Conservation (phyloP, 2,888 invertebrate genomes). For the Tridacna crocea region DNA sequence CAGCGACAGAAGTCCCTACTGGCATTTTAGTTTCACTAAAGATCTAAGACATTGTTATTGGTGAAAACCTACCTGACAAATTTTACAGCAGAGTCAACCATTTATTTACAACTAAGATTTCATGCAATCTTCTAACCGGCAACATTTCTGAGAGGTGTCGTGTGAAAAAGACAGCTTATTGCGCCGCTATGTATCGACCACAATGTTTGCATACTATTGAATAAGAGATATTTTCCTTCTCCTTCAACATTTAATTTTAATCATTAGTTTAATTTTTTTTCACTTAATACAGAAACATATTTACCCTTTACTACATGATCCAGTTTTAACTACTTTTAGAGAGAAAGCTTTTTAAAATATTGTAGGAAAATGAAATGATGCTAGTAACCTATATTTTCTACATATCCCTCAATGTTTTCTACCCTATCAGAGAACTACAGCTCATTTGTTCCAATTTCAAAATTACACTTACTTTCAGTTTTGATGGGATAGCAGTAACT, state of each 20-base stretch:
- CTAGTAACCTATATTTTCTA: not conserved
- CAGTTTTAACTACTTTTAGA: not conserved
- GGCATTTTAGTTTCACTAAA: no score
- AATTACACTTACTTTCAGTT: no score
- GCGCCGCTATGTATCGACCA: not conserved
- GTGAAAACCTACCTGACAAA: no score
- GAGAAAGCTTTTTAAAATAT: not conserved
- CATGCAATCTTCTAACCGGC: no score
- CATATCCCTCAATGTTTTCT: not conserved
- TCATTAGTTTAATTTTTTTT: no score
- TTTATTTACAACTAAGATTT: no score
- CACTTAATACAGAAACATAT: not conserved
- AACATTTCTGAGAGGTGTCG: not conserved
- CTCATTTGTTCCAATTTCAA: no score
- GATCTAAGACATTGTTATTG: no score
- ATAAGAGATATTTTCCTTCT: not conserved
- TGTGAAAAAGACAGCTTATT: not conserved
- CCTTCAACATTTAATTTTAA: not conserved
- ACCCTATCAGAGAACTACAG: no score
- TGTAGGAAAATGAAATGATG: constrained; percentile 7
- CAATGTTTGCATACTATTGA: constrained; percentile 1
- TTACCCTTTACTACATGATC: not conserved
- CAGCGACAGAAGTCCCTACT: no score
- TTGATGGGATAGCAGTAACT: no score
- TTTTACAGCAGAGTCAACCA: no score